Percentiles rank a stretch among this genome's conserved stretches.
Evolutionary conservation across 2,113 vertebrate species (phyloP).

Genomic region (Casuarius casuarius): DNA sequence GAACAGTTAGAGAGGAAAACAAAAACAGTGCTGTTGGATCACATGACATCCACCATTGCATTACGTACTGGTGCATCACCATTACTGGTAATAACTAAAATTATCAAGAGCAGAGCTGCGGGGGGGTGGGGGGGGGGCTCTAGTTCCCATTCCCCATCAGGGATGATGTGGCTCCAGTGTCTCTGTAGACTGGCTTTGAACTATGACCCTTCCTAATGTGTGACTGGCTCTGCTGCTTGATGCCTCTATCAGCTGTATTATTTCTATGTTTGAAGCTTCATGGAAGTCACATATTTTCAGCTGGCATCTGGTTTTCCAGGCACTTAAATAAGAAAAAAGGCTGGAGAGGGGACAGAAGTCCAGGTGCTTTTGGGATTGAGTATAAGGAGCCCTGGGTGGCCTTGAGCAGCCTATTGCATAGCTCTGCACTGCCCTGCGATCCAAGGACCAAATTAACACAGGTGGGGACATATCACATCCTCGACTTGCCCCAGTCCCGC

Average conservation of each 20-base stretch:
- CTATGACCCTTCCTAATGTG: not conserved
- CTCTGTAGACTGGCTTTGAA: not conserved
- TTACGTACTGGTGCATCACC: not conserved
- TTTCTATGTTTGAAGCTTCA: not conserved
- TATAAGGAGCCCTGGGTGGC: accelerated
- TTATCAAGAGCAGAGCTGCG: not conserved
- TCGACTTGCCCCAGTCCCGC: not conserved
- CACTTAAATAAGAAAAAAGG: not conserved
- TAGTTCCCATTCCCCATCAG: not conserved
- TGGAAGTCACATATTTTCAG: not conserved
- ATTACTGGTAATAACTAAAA: not conserved
- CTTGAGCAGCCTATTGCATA: not conserved
- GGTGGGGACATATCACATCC: not conserved
- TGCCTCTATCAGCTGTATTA: not conserved
- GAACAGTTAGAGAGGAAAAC: not conserved
- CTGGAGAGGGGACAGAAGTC: not conserved
- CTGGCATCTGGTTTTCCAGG: not conserved
- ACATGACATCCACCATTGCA: not conserved
- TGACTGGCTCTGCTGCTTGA: not conserved
- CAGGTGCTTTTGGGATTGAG: not conserved
- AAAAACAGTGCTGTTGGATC: not conserved
- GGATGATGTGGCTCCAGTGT: not conserved
- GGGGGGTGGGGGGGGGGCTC: not conserved
- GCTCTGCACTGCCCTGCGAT: not conserved
- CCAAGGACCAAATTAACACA: not conserved